A percentile compares a stretch with the other conserved stretches of the same genome.
Evolutionary conservation across 2,113 vertebrate species (phyloP).

Genomic region (Percina caprodes): DNA sequence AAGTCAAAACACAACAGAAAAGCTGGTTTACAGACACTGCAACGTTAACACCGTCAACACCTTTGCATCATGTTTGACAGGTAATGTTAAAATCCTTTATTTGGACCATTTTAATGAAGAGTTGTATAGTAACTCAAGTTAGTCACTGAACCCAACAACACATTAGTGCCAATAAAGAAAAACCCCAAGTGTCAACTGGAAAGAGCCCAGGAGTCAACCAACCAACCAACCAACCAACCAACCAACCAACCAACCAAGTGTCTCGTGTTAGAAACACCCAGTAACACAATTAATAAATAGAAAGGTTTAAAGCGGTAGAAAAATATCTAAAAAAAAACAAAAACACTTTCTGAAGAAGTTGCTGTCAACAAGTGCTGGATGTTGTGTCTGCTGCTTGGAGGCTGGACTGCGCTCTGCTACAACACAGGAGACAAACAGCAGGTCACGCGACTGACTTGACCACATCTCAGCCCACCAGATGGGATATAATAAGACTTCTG

Average conservation of each 20-base stretch:
- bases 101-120: conserved; percentile 32
- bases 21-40: conserved; percentile 40
- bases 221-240: conserved; percentile 61
- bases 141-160: conserved; percentile 68
- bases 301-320: conserved; percentile 49
- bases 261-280: conserved; percentile 74
- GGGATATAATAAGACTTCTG: conserved; percentile 50
- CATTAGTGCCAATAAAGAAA: conserved; percentile 71
- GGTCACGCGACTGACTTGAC: conserved; percentile 75
- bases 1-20: conserved; percentile 43
- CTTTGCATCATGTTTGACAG: conserved; percentile 41
- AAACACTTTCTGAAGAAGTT: conserved; percentile 73
- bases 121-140: conserved; percentile 51
- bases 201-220: conserved; percentile 57
- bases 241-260: conserved; percentile 63
- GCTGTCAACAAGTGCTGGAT: conserved; percentile 87
- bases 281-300: conserved; percentile 73
- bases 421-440: conserved; percentile 85
- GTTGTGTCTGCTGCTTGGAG: conserved; percentile 85
- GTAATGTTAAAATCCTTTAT: conserved; percentile 29
- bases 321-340: conserved; percentile 34
- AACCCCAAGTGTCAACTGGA: conserved; percentile 66
- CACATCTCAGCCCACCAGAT: conserved; percentile 59
- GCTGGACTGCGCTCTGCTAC: conserved; percentile 84
- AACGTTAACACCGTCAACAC: conserved; percentile 23